Evolutionary conservation across 2,888 invertebrate species (phyloP), one percentile per base, ranked within the genome.

Genomic region (Mechanitis messenoides): DNA sequence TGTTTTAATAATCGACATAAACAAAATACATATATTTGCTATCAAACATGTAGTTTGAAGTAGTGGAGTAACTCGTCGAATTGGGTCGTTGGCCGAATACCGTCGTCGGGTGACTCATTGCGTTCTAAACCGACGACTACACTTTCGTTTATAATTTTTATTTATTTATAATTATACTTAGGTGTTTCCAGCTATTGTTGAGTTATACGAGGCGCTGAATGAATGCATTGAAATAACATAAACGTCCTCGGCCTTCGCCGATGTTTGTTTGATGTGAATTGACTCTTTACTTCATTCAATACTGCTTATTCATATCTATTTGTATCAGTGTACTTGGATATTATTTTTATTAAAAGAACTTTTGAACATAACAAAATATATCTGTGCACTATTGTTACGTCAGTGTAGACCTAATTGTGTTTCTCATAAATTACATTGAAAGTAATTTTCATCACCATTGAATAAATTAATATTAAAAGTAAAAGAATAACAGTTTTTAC

Each of bases 11-110:
- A 31, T 50, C 11, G 5, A 31, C 31, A 47, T 4, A 11, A 31
- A 28, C 47, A 31, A 50, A 31, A 42, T n/a, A 31, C 50, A 50
- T 9, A 53, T 47, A 46, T 55, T 58, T 45, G 47, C 55, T 56
- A 60, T 42, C 46, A 58, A 56, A 61, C 58, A 47, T 53, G 57
- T 55, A 54, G 58, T 63, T 57, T 60, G 42, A 67, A 70, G 69
- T 69, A 68, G 68, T 68, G 69, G 70, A 69, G 67, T 68, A 73
- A 62, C 62, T 66, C 76, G 76, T 70, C 77, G 68, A 86, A 86
- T 78, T 88, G 75, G 88, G 87, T 87, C 87, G 84, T 82, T 86
- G 87, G 83, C 87, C 88, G 85, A 85, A 84, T 83, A 83, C 80
- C 71, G 78, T 74, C 77, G 77, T 73, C 75, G 74, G 74, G 72